Evolutionary conservation across 2,113 vertebrate species (phyloP).

Genomic region (Ceyx cyanopectus): DNA sequence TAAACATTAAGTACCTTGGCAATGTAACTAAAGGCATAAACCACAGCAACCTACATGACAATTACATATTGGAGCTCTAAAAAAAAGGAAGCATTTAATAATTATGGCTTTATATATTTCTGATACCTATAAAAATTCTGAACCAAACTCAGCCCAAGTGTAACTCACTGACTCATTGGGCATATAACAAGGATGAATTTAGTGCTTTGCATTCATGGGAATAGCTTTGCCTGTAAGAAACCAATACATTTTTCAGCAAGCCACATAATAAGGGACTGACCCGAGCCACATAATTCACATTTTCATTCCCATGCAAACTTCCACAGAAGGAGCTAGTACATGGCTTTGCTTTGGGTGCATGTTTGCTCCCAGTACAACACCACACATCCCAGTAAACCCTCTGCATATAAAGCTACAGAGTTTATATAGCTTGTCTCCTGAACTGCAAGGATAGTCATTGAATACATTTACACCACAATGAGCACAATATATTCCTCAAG

Average conservation of each 20-base stretch:
- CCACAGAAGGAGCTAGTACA: background rate
- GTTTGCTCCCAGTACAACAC: background rate
- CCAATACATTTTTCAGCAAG: constrained; percentile 43
- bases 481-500: background rate
- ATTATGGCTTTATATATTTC: constrained; percentile 59
- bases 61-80: constrained; percentile 69
- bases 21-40: constrained; percentile 70
- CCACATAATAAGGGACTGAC: constrained; percentile 29
- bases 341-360: background rate
- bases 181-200: constrained; percentile 26
- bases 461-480: background rate
- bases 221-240: constrained; percentile 49
- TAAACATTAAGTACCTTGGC: constrained; percentile 76
- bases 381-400: background rate
- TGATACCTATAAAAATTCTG: constrained; percentile 35
- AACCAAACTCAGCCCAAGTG: constrained; percentile 2
- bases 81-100: constrained; percentile 60
- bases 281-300: constrained; percentile 19
- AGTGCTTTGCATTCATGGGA: constrained; percentile 23
- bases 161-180: background rate
- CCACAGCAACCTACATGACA: constrained; percentile 48
- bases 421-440: background rate
- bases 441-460: background rate
- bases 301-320: constrained; percentile 28
- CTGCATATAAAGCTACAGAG: background rate